Evolutionary conservation across 2,113 vertebrate genomes (phyloP), one percentile per base, ranked within the genome.

Genomic region (Mohoua ochrocephala): DNA sequence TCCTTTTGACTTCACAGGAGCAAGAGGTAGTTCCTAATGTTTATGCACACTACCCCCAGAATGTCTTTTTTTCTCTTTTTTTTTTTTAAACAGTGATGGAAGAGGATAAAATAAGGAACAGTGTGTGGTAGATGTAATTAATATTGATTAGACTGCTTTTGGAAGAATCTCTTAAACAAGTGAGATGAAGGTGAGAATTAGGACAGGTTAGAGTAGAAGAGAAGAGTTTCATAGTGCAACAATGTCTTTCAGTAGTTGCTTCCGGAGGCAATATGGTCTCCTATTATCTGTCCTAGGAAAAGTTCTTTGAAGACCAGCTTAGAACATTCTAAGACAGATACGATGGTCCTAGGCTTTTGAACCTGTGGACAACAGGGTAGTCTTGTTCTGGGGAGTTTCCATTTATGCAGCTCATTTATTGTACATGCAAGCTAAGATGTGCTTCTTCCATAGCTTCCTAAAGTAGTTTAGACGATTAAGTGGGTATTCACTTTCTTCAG

Each of bases 371-470:
- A 73, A 16, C 8, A 73, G 6, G 15, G 6, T 31, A 31, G 5
- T 21, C 11, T 77, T 44, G 9, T 67, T 86, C 21, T 50, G 35
- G 7, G 37, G 31, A 81, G 70, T 71, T 78, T 53, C 39, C n/a
- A 16, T 37, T 44, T 60, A 39, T 27, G 17, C 17, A 45, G 31
- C 11, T 52, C 11, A 39, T 26, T 28, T 26, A 49, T 12, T 69
- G 7, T 28, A 61, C 0, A 0, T 44, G 11, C 9, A 53, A 44
- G 26, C 8, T 28, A 27, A 30, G 22, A 30, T 7, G 1, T 44
- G 10, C 13, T 49, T 69, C 30, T 61, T 85, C 61, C 20, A n/a
- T 15, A 50, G 6, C 20, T 68, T 53, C 9, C 23, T 44, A 33
- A 56, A 17, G 7, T 23, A 31, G 20, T 57, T 79, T 47, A 60